Conservation (phyloP, 1,140 invertebrate genomes). For the Conus betulinus region DNA sequence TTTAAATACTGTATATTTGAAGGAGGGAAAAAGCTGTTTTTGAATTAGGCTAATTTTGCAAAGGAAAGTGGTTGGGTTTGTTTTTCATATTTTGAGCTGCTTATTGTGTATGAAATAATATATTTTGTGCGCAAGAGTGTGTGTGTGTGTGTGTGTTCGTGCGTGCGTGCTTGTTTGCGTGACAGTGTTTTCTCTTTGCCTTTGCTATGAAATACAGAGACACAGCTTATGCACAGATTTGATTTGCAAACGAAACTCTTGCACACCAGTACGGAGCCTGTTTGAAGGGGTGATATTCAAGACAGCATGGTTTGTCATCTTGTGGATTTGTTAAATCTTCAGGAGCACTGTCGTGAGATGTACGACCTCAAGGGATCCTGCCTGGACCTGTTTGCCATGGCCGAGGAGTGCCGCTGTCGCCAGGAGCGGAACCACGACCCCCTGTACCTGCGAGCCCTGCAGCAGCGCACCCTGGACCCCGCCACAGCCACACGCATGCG, state of each 20-base stretch:
- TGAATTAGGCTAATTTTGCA: no score
- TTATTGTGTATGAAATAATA: no score
- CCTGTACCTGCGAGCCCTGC: conserved; percentile 59
- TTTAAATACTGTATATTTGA: no score
- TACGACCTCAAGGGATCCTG: conserved; percentile 59
- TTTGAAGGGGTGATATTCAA: background rate
- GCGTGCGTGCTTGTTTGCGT: no score
- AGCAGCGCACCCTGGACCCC: conserved; percentile 70
- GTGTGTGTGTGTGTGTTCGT: no score
- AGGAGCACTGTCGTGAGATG: conserved; percentile 71
- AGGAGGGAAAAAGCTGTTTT: no score
- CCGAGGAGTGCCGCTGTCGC: conserved; percentile 70
- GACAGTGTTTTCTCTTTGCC: no score
- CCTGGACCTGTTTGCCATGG: conserved; percentile 70
- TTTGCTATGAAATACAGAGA: no score
- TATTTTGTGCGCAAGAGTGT: no score
- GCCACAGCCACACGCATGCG: conserved; percentile 68
- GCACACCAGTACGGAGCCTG: no score
- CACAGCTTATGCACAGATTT: background rate
- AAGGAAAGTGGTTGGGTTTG: no score
- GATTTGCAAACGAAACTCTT: background rate
- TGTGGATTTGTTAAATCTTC: background rate
- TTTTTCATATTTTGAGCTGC: no score
- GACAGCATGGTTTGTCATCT: background rate
- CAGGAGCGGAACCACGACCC: conserved; percentile 69